Percentiles rank a stretch among this genome's conserved stretches.
These are phyloP conservation scores for Sylvicapra grimmia DNA, from an alignment of 2,113 vertebrate species.

Conservation along the genomic window DNA sequence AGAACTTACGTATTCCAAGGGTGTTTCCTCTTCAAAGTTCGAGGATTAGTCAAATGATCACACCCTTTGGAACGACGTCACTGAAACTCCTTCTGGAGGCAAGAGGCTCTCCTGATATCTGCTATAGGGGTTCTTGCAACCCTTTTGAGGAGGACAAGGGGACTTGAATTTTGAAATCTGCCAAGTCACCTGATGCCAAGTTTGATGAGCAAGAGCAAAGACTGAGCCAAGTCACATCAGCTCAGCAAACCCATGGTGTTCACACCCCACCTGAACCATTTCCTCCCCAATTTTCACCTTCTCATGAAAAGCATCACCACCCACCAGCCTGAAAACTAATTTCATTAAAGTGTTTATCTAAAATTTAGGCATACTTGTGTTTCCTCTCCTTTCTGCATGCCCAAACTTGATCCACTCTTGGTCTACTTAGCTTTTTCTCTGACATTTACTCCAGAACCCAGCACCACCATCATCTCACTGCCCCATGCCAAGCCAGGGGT, in stretches of 20 bases:
- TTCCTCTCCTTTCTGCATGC: neutral
- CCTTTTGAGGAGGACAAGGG: neutral
- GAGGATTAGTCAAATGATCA: neutral
- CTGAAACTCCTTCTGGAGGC: neutral
- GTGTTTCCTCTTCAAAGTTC: neutral
- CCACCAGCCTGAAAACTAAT: neutral
- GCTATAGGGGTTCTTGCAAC: neutral
- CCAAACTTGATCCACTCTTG: rapidly evolving
- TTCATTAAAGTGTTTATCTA: neutral
- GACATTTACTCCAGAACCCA: neutral
- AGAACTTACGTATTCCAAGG: neutral
- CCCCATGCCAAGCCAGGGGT: rapidly evolving
- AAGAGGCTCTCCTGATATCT: neutral
- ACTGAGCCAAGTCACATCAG: neutral
- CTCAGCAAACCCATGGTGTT: rapidly evolving
- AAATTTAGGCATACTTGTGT: neutral
- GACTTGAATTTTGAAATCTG: neutral
- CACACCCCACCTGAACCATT: neutral
- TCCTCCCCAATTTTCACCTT: neutral
- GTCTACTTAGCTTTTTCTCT: too few relatives aligned
- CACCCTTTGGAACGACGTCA: neutral
- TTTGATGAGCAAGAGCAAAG: neutral
- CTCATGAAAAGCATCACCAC: rapidly evolving
- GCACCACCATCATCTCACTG: neutral
- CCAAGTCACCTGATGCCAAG: neutral